phyloP scores from a whole-genome alignment of 2,888 invertebrate species.

The Nemurella pictetii region DNA sequence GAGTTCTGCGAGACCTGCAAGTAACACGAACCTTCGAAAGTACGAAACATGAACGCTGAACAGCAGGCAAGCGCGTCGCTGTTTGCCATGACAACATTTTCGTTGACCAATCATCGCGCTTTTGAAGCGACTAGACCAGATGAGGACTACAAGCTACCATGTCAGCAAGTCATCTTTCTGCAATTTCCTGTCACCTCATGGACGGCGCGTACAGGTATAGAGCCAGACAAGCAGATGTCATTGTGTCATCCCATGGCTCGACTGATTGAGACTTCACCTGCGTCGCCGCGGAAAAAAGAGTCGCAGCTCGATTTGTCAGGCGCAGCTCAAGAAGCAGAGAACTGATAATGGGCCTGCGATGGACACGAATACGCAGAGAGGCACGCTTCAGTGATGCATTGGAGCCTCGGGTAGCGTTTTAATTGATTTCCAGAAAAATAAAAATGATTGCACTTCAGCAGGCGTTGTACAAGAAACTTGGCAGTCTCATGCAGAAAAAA shows the following conservation, averaged over 20 bases:
- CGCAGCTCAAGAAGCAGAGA: neutral
- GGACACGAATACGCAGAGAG: neutral
- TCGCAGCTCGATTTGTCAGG: neutral
- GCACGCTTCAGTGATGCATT: neutral
- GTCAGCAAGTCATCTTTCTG: neutral
- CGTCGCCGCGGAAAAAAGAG: neutral
- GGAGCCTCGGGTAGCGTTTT: neutral
- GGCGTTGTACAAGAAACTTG: neutral
- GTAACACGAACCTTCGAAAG: neutral
- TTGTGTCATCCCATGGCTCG: neutral
- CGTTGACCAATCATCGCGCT: neutral
- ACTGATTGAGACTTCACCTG: neutral
- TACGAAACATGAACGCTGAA: neutral
- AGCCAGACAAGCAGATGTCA: neutral
- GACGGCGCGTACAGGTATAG: neutral
- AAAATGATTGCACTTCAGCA: neutral
- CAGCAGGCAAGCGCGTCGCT: constrained; percentile 10
- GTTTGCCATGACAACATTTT: neutral
- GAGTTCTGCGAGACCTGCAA: neutral
- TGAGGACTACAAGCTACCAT: neutral
- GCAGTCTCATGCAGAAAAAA: no score
- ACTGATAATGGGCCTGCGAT: neutral
- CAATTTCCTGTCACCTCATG: neutral
- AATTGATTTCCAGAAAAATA: neutral
- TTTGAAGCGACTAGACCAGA: neutral